phyloP scores from a whole-genome alignment of 2,888 invertebrate species.

The Diarsia dahlii region DNA sequence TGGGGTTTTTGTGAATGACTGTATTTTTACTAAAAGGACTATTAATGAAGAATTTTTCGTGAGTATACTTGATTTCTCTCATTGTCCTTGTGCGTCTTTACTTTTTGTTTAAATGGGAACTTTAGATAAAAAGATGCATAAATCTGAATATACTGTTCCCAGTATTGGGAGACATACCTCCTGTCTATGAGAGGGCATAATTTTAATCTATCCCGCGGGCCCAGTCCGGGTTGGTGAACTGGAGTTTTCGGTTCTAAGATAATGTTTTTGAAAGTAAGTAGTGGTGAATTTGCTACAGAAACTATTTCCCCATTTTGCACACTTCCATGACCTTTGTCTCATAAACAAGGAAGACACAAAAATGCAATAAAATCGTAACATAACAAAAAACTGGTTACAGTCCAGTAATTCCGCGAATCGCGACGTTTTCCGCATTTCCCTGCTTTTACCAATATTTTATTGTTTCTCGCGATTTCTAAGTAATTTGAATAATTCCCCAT shows the following conservation, averaged over 20 bases:
- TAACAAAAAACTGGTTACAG: neutral
- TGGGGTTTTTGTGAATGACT: conserved; percentile 37
- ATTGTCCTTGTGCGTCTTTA: neutral
- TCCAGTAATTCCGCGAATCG: neutral
- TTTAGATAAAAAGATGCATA: neutral
- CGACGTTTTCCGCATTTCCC: conserved; percentile 35
- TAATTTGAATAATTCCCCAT: conserved; percentile 57
- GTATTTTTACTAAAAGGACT: conserved; percentile 57
- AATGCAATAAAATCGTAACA: conserved; percentile 31
- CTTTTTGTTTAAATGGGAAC: no score
- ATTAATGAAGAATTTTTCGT: conserved; percentile 65
- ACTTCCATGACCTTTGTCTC: neutral
- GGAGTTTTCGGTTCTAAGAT: neutral
- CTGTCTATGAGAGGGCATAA: neutral
- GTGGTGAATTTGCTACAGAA: neutral
- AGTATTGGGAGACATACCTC: neutral
- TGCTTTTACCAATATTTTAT: conserved; percentile 19
- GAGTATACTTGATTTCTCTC: conserved; percentile 43
- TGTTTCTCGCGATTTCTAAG: conserved; percentile 6
- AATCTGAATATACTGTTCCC: neutral
- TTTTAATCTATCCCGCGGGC: neutral
- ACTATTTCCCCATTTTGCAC: neutral
- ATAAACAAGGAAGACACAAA: neutral
- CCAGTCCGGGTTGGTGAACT: neutral
- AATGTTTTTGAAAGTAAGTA: neutral